Base-by-base conservation (phyloP, 2,797 vertebrate species). In the Sparus aurata region DNA sequence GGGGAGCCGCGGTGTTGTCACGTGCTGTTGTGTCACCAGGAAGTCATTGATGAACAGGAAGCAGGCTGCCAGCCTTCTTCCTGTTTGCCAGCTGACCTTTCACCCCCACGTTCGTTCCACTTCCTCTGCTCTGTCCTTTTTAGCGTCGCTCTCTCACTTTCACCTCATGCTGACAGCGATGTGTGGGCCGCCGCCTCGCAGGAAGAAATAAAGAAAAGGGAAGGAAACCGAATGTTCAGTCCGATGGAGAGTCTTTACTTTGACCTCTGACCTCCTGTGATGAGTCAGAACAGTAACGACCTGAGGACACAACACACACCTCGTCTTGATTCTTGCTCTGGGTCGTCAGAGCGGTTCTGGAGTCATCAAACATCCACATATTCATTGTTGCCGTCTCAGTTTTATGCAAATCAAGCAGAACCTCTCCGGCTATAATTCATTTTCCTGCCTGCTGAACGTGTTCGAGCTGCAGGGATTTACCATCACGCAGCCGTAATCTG, bases 61-160 rank as follows among this genome's bases (percentile, higher is more conserved):
- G 43, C 88, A 80, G 84, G 63, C 80, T 43, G 80, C 52, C 45
- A 6, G 68, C 45, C 53, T 16, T 27, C 73, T 91, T 93, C 91
- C 92, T 91, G 90, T 92, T 89, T 90, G 70, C 66, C 49, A 2
- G 59, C 15, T 65, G 72, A 88, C 80, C 88, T 86, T 49, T 85
- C 43, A 75, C 76, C 75, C 47, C 27, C 15, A 62, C 2, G 3
- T 15, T 71, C 1, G 1, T 45, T 52, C 16, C 34, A 38, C 69
- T 78, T 88, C 76, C 67, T 83, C 22, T 43, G 50, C 50, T 82
- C 23, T 27, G 9, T 52, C 46, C 63, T 50, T 10, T 43, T 67
- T 52, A 58, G 16, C 11, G 0, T 30, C 11, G 2, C 16, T 23
- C 60, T 47, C 61, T 82, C 73, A 75, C 77, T 80, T 82, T 83